A percentile compares a stretch with the other conserved stretches of the same genome.
Conservation (phyloP, 2,888 invertebrate genomes). For the Leucophora obtusa region DNA sequence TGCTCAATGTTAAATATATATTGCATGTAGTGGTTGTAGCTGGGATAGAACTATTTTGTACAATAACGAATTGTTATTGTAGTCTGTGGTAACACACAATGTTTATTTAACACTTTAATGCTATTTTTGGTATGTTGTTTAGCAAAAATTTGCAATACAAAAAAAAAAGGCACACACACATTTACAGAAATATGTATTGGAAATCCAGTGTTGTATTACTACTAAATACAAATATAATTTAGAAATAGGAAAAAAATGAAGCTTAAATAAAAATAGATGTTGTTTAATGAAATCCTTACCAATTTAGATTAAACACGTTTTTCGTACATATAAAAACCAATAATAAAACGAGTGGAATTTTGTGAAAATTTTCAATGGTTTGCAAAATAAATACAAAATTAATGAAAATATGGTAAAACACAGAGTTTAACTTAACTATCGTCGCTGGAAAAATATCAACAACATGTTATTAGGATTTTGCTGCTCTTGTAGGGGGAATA, state of each 20-base stretch:
- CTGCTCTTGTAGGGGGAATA: no score
- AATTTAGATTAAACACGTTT: constrained; percentile 57
- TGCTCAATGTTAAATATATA: background rate
- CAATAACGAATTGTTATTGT: constrained; percentile 30
- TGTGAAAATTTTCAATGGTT: constrained; percentile 20
- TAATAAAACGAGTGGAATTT: constrained; percentile 15
- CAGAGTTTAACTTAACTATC: background rate
- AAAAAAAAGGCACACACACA: background rate
- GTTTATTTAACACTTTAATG: constrained; percentile 57
- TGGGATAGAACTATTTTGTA: background rate
- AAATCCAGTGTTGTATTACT: constrained; percentile 2
- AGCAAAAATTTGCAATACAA: constrained; percentile 24
- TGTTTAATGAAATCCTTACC: constrained; percentile 47
- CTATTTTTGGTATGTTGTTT: constrained; percentile 40
- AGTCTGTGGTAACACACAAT: constrained; percentile 53
- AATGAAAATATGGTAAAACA: background rate
- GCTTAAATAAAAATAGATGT: constrained; percentile 42
- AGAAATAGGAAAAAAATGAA: background rate
- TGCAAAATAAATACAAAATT: constrained; percentile 1
- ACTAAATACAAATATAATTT: constrained; percentile 17
- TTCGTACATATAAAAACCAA: background rate
- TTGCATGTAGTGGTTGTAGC: background rate
- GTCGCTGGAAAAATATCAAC: no score
- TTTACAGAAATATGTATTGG: background rate
- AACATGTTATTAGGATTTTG: no score